These are phyloP conservation scores for Empidonax traillii DNA, from an alignment of 2,113 vertebrate species.

Conservation along the genomic window DNA sequence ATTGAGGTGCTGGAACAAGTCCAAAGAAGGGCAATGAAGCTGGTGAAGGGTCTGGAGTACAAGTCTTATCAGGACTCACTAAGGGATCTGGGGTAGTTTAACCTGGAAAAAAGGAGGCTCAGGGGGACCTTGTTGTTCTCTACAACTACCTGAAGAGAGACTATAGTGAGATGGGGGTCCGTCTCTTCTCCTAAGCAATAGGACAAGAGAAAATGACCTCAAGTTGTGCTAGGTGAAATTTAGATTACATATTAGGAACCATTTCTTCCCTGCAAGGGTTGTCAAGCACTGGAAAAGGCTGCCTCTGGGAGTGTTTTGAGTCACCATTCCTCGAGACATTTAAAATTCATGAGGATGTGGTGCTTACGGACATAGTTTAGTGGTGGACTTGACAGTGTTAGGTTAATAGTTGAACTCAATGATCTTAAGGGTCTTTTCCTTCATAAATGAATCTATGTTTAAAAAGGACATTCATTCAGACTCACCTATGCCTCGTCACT, in stretches of 20 bases:
- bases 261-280: neutral
- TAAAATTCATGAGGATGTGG: neutral
- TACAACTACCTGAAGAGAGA: neutral
- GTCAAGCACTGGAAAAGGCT: neutral
- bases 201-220: neutral
- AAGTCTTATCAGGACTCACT: neutral
- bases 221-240: neutral
- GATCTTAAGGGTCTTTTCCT: neutral
- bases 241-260: neutral
- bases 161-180: neutral
- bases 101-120: neutral
- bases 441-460: neutral
- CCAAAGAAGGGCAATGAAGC: neutral
- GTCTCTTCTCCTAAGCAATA: neutral
- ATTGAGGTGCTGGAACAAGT: neutral
- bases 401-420: neutral
- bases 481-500: fast-evolving
- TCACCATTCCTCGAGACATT: neutral
- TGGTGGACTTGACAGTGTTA: neutral
- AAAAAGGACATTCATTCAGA: neutral
- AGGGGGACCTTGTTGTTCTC: neutral
- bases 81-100: neutral
- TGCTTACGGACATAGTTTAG: neutral
- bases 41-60: neutral
- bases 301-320: neutral